These are phyloP conservation scores for Parnassius glacialis DNA, from an alignment of 2,888 invertebrate species.

Conservation along the genomic window DNA sequence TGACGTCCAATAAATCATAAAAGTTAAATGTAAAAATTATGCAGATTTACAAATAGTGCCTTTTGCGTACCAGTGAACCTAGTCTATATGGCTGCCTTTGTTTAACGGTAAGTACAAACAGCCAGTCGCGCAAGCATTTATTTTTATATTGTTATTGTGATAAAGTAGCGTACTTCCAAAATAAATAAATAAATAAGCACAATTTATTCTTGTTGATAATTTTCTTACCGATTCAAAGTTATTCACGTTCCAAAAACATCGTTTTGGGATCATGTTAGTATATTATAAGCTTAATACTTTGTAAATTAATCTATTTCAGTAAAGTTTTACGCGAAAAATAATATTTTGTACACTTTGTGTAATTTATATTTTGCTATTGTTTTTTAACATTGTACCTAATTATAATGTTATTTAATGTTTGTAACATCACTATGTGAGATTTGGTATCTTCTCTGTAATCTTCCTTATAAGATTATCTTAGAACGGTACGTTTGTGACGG, in stretches of 20 bases:
- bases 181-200: slow-evolving; percentile 34
- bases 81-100: slow-evolving; percentile 62
- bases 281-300: not conserved
- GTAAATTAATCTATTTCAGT: slow-evolving; percentile 3
- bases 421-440: slow-evolving; percentile 36
- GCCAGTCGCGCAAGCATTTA: slow-evolving; percentile 77
- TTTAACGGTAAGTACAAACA: slow-evolving; percentile 38
- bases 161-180: slow-evolving; percentile 32
- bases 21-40: slow-evolving; percentile 12
- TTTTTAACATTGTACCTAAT: slow-evolving; percentile 17
- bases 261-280: not conserved
- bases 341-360: slow-evolving; percentile 1
- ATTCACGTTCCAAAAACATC: slow-evolving; percentile 1
- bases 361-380: slow-evolving; percentile 22
- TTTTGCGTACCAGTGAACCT: slow-evolving; percentile 75
- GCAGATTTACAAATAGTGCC: slow-evolving; percentile 55
- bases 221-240: slow-evolving; percentile 3
- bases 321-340: not conserved
- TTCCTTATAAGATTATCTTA: slow-evolving; percentile 69
- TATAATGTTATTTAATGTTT: slow-evolving; percentile 9
- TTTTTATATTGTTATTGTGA: slow-evolving; percentile 71
- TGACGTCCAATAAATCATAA: slow-evolving; percentile 10
- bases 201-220: slow-evolving; percentile 14
- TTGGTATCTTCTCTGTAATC: slow-evolving; percentile 71
- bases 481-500: slow-evolving; percentile 58